Percentiles rank a stretch among this genome's conserved stretches.
These are phyloP conservation scores for Gambusia holbrooki DNA, from an alignment of 2,113 vertebrate species.

Conservation along the genomic window DNA sequence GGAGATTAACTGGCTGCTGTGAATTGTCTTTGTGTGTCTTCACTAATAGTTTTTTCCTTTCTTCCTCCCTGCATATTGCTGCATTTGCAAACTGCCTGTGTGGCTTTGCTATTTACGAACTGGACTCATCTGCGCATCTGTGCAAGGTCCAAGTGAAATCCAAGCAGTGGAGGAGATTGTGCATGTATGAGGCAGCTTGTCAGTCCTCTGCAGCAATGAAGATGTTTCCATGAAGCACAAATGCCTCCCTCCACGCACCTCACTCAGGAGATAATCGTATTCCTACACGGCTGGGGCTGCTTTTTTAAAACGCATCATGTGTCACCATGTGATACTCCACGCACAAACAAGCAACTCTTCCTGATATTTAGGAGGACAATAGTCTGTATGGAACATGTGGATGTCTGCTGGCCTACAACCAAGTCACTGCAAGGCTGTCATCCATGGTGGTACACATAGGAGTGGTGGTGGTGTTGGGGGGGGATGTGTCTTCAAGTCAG, in stretches of 20 bases:
- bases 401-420: conserved; percentile 50
- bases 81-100: conserved; percentile 42
- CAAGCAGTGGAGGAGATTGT: conserved; percentile 36
- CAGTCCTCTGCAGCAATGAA: conserved; percentile 73
- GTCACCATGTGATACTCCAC: conserved; percentile 57
- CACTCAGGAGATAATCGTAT: conserved; percentile 68
- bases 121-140: conserved; percentile 53
- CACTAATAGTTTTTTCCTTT: conserved; percentile 43
- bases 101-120: conserved; percentile 52
- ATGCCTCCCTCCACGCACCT: conserved; percentile 63
- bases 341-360: conserved; percentile 47
- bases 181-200: conserved; percentile 62
- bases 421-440: conserved; percentile 58
- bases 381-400: conserved; percentile 29
- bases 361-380: conserved; percentile 55
- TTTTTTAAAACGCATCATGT: conserved; percentile 67
- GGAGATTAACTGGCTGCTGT: conserved; percentile 65
- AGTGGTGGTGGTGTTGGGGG: background rate
- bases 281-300: conserved; percentile 66
- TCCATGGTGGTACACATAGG: conserved; percentile 59
- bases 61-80: conserved; percentile 31
- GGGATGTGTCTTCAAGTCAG: conserved; percentile 68
- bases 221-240: conserved; percentile 71
- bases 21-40: conserved; percentile 57
- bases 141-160: conserved; percentile 45